phyloP scores from a whole-genome alignment of 2,797 vertebrate species.

The Rhinogobio ventralis region DNA sequence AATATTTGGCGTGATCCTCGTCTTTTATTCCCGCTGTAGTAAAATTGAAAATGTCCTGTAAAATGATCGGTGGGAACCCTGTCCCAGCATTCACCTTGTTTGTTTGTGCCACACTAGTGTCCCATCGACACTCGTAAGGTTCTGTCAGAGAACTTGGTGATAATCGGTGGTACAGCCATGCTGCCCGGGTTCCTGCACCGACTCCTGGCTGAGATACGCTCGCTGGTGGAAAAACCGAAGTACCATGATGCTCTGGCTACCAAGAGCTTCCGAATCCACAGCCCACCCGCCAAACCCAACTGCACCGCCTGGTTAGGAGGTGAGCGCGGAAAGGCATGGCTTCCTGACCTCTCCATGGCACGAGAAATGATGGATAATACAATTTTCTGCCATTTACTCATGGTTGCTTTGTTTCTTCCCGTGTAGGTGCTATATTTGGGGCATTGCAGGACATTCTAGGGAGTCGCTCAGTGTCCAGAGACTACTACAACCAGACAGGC shows the following conservation, averaged over 20 bases:
- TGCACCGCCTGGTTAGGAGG: slow-evolving; percentile 98
- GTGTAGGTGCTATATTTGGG: slow-evolving; percentile 92
- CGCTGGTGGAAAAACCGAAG: slow-evolving; percentile 93
- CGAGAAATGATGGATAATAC: neutral
- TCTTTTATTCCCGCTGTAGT: no score
- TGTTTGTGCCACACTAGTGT: slow-evolving; percentile 78
- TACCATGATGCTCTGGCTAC: slow-evolving; percentile 88
- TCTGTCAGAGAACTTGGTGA: slow-evolving; percentile 93
- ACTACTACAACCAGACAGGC: slow-evolving; percentile 94
- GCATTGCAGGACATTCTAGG: slow-evolving; percentile 96
- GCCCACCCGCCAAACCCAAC: slow-evolving; percentile 94
- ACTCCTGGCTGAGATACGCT: slow-evolving; percentile 91
- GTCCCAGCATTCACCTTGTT: neutral
- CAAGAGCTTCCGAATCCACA: slow-evolving; percentile 92
- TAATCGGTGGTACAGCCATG: slow-evolving; percentile 95
- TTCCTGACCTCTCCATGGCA: neutral
- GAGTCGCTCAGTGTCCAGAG: slow-evolving; percentile 94
- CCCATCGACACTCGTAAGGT: slow-evolving; percentile 97
- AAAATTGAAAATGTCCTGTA: no score
- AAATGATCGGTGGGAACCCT: no score
- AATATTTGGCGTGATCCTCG: no score
- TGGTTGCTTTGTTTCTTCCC: neutral
- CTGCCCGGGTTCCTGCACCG: slow-evolving; percentile 95
- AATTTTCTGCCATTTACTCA: neutral
- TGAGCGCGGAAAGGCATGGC: slow-evolving; percentile 66